A percentile compares a stretch with the other conserved stretches of the same genome.
phyloP scores from a whole-genome alignment of 2,888 invertebrate genomes.

The Eremobia ochroleuca region DNA sequence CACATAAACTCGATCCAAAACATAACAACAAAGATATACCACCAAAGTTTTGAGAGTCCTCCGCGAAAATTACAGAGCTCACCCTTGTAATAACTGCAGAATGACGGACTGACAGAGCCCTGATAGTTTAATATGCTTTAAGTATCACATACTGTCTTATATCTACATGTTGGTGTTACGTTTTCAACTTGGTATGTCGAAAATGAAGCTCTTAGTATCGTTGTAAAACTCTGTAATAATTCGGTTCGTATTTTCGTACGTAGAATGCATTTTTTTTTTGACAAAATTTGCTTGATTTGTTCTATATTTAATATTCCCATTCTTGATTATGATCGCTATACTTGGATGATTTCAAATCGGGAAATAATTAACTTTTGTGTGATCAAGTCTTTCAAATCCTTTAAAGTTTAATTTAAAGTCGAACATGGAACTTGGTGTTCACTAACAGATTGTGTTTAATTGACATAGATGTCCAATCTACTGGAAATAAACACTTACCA shows the following conservation, averaged over 20 bases:
- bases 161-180: neutral
- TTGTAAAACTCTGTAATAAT: neutral
- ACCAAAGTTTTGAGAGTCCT: slow-evolving; percentile 20
- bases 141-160: slow-evolving; percentile 37
- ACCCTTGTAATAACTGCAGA: slow-evolving; percentile 75
- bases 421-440: too few species aligned
- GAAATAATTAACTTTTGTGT: neutral
- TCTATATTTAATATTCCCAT: neutral
- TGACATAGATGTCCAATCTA: neutral
- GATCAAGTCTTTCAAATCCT: neutral
- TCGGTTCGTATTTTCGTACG: neutral
- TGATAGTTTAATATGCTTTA: slow-evolving; percentile 74
- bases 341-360: neutral
- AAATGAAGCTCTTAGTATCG: neutral
- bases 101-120: slow-evolving; percentile 73
- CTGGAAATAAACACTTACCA: neutral
- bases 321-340: neutral
- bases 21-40: slow-evolving; percentile 16
- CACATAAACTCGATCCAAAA: neutral
- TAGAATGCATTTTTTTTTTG: neutral
- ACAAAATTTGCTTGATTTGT: neutral
- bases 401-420: neutral
- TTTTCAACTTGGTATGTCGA: neutral
- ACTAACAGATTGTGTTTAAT: neutral
- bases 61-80: slow-evolving; percentile 52